Percentiles rank a stretch among this genome's conserved stretches.
phyloP scores from a whole-genome alignment of 2,797 vertebrate species.

The Neoniphon sammara region DNA sequence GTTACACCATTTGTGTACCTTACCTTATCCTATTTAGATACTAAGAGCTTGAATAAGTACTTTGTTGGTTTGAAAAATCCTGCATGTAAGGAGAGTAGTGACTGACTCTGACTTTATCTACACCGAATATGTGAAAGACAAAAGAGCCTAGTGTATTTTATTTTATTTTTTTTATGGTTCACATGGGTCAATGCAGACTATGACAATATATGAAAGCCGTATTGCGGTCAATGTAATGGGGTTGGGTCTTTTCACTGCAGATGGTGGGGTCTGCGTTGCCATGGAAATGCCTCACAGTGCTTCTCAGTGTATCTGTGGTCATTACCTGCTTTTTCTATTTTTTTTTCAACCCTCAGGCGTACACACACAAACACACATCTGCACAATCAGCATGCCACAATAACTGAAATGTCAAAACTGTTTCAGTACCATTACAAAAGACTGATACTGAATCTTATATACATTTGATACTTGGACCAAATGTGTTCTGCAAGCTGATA shows the following conservation, averaged over 20 bases:
- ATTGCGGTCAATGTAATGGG: background rate
- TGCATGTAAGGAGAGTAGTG: background rate
- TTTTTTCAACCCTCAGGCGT: background rate
- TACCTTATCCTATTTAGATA: background rate
- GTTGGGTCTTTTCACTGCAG: constrained; percentile 14
- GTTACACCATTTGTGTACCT: background rate
- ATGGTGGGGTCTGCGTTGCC: constrained; percentile 23
- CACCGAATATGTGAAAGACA: too few relatives aligned
- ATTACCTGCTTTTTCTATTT: background rate
- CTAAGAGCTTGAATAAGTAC: background rate
- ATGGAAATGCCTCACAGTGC: constrained; percentile 35
- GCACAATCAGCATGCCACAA: background rate
- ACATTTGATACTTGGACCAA: too few relatives aligned
- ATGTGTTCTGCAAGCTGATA: too few relatives aligned
- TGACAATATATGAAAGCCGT: background rate
- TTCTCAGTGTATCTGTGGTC: background rate
- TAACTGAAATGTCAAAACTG: background rate
- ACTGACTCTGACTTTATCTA: background rate
- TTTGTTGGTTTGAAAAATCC: background rate
- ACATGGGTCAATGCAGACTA: background rate
- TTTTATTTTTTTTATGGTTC: too few relatives aligned
- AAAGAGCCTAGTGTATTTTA: too few relatives aligned
- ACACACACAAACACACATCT: constrained; percentile 9
- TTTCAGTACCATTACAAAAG: too few relatives aligned
- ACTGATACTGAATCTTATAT: background rate